phyloP scores from a whole-genome alignment of 1,140 invertebrate species.

The Coenobita brevimanus region DNA sequence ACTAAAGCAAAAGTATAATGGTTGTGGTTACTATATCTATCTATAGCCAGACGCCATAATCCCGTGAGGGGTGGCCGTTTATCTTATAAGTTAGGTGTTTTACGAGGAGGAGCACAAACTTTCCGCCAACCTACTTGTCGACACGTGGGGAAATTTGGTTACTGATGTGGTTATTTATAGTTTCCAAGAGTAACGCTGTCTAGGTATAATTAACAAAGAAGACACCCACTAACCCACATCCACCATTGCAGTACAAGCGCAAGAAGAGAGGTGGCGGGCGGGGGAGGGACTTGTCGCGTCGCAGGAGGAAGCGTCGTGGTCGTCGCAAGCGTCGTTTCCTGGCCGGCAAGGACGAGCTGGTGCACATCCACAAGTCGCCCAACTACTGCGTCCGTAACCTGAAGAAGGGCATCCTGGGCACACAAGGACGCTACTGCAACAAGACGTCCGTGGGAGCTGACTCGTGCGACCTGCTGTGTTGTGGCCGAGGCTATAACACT shows the following conservation, averaged over 20 bases:
- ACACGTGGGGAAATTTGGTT: too few relatives aligned
- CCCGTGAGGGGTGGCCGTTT: too few relatives aligned
- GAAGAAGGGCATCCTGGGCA: constrained; percentile 79
- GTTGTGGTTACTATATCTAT: too few relatives aligned
- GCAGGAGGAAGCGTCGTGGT: constrained; percentile 72
- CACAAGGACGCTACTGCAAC: constrained; percentile 79
- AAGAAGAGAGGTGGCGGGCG: constrained; percentile 71
- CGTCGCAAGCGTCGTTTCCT: constrained; percentile 69
- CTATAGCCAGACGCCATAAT: too few relatives aligned
- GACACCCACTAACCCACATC: neutral
- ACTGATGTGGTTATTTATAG: too few relatives aligned
- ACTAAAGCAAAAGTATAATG: too few relatives aligned
- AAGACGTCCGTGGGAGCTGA: constrained; percentile 80
- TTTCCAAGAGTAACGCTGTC: too few relatives aligned
- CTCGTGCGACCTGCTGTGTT: constrained; percentile 79
- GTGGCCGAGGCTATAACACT: constrained; percentile 80
- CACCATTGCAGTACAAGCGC: constrained; percentile 58
- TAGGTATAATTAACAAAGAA: neutral
- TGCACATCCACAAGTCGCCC: constrained; percentile 80
- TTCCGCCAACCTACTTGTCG: too few relatives aligned
- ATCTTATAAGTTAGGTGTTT: too few relatives aligned
- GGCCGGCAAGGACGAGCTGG: constrained; percentile 76
- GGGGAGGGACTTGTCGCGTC: constrained; percentile 71
- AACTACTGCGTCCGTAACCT: constrained; percentile 79
- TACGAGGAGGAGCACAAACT: too few relatives aligned